Percentiles rank a stretch among this genome's conserved stretches.
These are phyloP conservation scores for Chrysomela aeneicollis DNA, from an alignment of 2,888 invertebrate genomes.

Conservation along the genomic window DNA sequence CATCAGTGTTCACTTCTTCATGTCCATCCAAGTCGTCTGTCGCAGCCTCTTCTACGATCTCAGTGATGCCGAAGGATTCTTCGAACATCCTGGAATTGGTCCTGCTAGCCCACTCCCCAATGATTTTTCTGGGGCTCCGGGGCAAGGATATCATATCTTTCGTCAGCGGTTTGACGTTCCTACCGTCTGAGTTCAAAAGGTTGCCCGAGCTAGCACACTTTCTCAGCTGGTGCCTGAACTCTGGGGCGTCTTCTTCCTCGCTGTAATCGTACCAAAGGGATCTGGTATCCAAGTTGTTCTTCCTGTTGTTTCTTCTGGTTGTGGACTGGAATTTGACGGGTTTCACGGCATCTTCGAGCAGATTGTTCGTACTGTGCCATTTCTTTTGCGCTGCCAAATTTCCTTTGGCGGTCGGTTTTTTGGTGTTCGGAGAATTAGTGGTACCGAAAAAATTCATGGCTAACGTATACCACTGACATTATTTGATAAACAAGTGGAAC, in stretches of 20 bases:
- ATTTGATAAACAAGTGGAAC: neutral
- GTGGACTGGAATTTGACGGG: neutral
- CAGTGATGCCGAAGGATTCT: slow-evolving; percentile 5
- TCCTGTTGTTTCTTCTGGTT: slow-evolving; percentile 24
- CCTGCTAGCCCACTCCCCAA: slow-evolving; percentile 18
- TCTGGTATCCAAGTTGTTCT: slow-evolving; percentile 29
- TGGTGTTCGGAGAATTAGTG: neutral
- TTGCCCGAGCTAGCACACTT: slow-evolving; percentile 34
- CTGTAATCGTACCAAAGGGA: slow-evolving; percentile 36
- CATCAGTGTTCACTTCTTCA: neutral
- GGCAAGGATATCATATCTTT: slow-evolving; percentile 33
- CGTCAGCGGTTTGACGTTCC: slow-evolving; percentile 10
- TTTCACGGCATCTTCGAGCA: neutral
- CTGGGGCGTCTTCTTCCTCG: slow-evolving; percentile 12
- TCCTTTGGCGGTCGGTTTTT: neutral
- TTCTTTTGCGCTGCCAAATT: neutral
- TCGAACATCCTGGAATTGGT: slow-evolving; percentile 9
- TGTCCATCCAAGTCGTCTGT: neutral
- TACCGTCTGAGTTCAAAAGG: slow-evolving; percentile 12
- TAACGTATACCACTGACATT: neutral
- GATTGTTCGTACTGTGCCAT: neutral
- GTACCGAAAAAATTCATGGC: neutral
- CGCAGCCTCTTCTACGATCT: slow-evolving; percentile 8
- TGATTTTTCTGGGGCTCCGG: slow-evolving; percentile 23
- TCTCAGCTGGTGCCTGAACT: slow-evolving; percentile 10